Evolutionary conservation across 2,113 vertebrate species (phyloP).

Genomic region (Hemiprocne comata): DNA sequence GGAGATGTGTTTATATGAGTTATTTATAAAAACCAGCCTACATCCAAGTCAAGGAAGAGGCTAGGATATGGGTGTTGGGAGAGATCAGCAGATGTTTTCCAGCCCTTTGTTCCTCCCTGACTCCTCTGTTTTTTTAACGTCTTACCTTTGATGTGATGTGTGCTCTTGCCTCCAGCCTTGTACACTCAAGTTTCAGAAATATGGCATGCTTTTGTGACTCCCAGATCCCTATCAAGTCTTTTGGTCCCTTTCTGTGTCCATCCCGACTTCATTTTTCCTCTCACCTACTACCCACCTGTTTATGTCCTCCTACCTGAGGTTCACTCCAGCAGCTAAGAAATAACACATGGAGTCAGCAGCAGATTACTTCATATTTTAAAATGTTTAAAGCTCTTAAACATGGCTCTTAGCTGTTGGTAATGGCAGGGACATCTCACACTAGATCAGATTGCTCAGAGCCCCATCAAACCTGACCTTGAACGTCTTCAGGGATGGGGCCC

Average conservation of each 20-base stretch:
- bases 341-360: background rate
- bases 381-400: background rate
- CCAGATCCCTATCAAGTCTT: background rate
- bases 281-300: background rate
- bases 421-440: too few relatives aligned
- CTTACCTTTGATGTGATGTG: background rate
- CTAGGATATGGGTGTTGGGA: background rate
- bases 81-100: background rate
- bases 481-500: too few relatives aligned
- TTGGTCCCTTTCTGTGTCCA: background rate
- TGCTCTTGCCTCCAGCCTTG: background rate
- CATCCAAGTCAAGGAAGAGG: background rate
- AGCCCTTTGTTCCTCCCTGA: background rate
- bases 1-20: background rate
- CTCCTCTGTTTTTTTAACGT: background rate
- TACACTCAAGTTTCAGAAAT: background rate
- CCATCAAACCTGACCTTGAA: too few relatives aligned
- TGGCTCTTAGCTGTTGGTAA: background rate
- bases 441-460: too few relatives aligned
- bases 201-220: background rate
- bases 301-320: background rate
- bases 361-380: background rate
- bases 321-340: background rate
- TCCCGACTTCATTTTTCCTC: background rate
- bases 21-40: background rate